Percentiles rank a stretch among this genome's conserved stretches.
phyloP scores from a whole-genome alignment of 2,797 vertebrate species.

The Sphenodon punctatus region DNA sequence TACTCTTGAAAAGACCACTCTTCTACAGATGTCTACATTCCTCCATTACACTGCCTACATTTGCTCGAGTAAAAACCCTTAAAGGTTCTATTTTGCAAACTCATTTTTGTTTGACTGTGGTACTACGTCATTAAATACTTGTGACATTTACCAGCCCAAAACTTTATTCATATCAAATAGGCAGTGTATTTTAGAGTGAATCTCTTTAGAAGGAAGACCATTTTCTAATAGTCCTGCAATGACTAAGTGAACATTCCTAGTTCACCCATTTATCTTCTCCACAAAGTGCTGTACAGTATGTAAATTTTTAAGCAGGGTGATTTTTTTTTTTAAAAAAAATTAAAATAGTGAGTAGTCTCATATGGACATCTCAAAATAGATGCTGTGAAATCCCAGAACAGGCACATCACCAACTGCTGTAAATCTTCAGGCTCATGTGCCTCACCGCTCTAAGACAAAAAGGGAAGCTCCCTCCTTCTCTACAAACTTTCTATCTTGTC shows the following conservation, averaged over 20 bases:
- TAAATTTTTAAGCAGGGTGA: not conserved
- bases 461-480: too few species aligned
- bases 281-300: fast-evolving
- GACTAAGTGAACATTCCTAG: not conserved
- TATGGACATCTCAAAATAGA: too few species aligned
- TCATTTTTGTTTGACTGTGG: not conserved
- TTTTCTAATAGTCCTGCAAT: not conserved
- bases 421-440: too few species aligned
- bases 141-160: not conserved
- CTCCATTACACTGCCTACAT: not conserved
- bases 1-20: not conserved
- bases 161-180: too few species aligned
- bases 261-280: not conserved
- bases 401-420: too few species aligned
- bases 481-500: too few species aligned
- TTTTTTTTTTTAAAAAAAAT: too few species aligned
- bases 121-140: not conserved
- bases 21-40: not conserved
- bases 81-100: not conserved
- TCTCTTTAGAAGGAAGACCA: not conserved
- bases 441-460: too few species aligned
- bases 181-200: not conserved
- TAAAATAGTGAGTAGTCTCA: too few species aligned
- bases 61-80: fast-evolving
- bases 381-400: too few species aligned